Percentiles rank a stretch among this genome's conserved stretches.
Evolutionary conservation across 2,797 vertebrate genomes (phyloP).

Genomic region (Hypotaenidia philippensis): DNA sequence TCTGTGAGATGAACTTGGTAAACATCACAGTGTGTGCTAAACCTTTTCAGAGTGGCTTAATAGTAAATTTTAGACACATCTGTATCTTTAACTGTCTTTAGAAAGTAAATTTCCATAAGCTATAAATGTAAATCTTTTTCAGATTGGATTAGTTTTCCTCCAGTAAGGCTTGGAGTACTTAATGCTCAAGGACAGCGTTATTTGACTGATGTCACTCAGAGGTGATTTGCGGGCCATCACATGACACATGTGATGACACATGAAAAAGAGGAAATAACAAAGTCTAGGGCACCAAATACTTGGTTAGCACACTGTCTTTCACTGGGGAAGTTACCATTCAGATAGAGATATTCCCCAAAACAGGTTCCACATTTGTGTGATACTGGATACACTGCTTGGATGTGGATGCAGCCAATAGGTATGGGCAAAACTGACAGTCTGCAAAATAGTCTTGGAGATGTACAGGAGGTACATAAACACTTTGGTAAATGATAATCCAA

Average conservation of each 20-base stretch:
- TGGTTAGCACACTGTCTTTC: background rate
- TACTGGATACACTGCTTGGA: background rate
- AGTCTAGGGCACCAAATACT: background rate
- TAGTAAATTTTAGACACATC: constrained; percentile 27
- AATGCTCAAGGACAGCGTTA: background rate
- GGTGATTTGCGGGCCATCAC: background rate
- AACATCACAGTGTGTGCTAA: background rate
- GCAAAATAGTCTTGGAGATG: background rate
- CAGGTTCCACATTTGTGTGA: background rate
- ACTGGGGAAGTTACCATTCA: background rate
- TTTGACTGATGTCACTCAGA: background rate
- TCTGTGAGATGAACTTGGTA: background rate
- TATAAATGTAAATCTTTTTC: constrained; percentile 4
- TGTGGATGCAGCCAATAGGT: background rate
- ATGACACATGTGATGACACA: background rate
- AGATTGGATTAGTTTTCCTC: constrained; percentile 15
- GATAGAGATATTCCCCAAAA: background rate
- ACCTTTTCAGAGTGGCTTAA: background rate
- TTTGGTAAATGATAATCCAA: background rate
- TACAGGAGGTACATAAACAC: rapidly evolving
- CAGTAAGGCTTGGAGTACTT: background rate
- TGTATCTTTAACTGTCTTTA: constrained; percentile 8
- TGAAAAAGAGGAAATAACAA: background rate
- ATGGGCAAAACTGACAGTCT: background rate
- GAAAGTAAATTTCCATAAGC: constrained; percentile 42